Base-by-base conservation (phyloP, 1,140 invertebrate species). In the Heterodera carotae region DNA sequence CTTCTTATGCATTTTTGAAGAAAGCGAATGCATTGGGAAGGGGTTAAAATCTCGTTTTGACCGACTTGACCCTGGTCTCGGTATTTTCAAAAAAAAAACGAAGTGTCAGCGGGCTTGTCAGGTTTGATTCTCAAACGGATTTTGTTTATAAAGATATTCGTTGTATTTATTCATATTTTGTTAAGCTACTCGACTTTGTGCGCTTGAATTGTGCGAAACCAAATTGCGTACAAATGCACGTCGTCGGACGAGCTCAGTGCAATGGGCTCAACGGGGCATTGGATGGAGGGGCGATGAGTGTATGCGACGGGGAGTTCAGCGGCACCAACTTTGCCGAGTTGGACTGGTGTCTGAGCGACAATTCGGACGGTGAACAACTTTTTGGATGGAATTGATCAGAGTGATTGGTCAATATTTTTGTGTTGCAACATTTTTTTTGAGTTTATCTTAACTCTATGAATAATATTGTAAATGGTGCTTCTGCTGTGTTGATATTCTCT, bases 251-350 rank as follows among this genome's bases (percentile, higher is more conserved):
- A 27, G 59, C 36, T 25, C 72, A 74, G 36, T 74, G 56, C 27
- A 56, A 74, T 34, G 72, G 72, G 15, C 25, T 74, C n/a, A 74
- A 74, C 27, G 72, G 64, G 27, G 72, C 72, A 27, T 12, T 74
- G 56, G 18, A 56, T 56, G 48, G n/a, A n/a, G n/a, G 12, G 15
- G 48, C 48, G 48, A 22, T 56, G 48, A 56, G 22, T 56, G 48
- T 15, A 4, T 22, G 48, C 48, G 48, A 56, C 22, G 48, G 48
- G 22, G 15, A 22, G 22, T 56, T 56, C 18, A 22, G 48, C 18
- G 48, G 48, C 48, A 56, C 48, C 15, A 56, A 56, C 48, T 56
- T 56, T 56, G 48, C 48, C 48, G 48, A 56, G 3, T 56, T 56
- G 48, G 48, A 56, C 5, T 56, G 48, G 12, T 22, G 5, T 22